Conservation (phyloP, 2,797 vertebrate genomes). For the Emydoidea blandingii region DNA sequence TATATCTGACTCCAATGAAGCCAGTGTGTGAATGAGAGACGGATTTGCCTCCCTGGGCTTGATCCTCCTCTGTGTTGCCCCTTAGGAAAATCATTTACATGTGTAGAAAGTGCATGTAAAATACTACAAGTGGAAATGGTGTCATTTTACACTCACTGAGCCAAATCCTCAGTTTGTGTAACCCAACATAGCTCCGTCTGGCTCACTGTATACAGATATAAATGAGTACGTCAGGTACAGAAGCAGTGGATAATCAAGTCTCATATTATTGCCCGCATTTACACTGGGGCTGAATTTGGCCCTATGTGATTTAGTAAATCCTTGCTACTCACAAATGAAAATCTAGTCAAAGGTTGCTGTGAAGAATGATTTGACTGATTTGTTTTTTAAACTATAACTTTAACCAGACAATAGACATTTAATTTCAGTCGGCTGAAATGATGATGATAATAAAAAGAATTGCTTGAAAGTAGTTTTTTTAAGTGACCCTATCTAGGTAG, state of each 20-base stretch:
- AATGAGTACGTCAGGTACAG: rapidly evolving
- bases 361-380: neutral
- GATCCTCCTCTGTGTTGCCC: neutral
- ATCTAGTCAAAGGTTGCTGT: neutral
- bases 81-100: neutral
- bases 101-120: neutral
- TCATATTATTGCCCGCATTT: neutral
- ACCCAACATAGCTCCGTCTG: neutral
- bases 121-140: neutral
- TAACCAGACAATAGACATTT: rapidly evolving
- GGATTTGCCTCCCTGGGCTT: too few species aligned
- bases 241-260: neutral
- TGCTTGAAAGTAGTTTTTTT: neutral
- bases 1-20: neutral
- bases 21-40: neutral
- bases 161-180: neutral
- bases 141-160: neutral
- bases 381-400: neutral
- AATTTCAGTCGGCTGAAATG: neutral
- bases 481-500: neutral
- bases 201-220: neutral
- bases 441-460: rapidly evolving
- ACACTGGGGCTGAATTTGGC: neutral
- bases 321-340: neutral
- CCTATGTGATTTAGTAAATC: neutral